Percentiles rank a stretch among this genome's conserved stretches.
Evolutionary conservation across 2,797 vertebrate species (phyloP).

Genomic region (Centroberyx gerrardi): DNA sequence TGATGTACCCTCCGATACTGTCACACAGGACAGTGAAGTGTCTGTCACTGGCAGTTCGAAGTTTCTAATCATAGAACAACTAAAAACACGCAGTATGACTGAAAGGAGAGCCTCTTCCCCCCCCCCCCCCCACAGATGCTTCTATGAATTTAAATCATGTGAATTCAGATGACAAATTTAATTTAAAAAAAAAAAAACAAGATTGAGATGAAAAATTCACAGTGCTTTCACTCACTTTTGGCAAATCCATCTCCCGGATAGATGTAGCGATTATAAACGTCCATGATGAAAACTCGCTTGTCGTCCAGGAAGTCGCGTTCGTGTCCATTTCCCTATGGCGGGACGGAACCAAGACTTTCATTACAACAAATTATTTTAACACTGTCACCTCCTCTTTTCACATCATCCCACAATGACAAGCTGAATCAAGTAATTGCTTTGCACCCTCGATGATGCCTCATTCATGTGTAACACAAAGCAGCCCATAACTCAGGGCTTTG

Average conservation of each 20-base stretch:
- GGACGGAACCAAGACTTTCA: not conserved
- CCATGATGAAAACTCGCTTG: slow-evolving; percentile 95
- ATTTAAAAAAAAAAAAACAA: not conserved
- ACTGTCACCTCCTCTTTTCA: not conserved
- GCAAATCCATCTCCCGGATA: slow-evolving; percentile 94
- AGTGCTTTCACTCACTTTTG: slow-evolving; percentile 89
- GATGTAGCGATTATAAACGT: slow-evolving; percentile 95
- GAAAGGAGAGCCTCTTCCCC: slow-evolving; percentile 14
- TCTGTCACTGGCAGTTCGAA: not conserved
- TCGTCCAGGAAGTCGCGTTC: slow-evolving; percentile 96
- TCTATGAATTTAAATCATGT: slow-evolving; percentile 10
- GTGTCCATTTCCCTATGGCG: slow-evolving; percentile 94
- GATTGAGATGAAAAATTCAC: not conserved
- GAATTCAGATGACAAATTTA: slow-evolving; percentile 26
- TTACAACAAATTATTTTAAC: not conserved
- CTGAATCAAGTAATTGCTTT: slow-evolving; percentile 11
- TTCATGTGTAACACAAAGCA: slow-evolving; percentile 2
- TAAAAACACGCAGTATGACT: slow-evolving; percentile 1
- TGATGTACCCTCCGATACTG: not conserved
- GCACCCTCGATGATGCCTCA: slow-evolving; percentile 1
- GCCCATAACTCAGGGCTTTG: not conserved
- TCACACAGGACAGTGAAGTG: not conserved
- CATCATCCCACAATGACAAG: slow-evolving; percentile 9
- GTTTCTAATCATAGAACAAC: not conserved
- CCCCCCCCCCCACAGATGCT: not conserved